Conservation (phyloP, 2,113 vertebrate species). For the Rhabdomys dilectus region DNA sequence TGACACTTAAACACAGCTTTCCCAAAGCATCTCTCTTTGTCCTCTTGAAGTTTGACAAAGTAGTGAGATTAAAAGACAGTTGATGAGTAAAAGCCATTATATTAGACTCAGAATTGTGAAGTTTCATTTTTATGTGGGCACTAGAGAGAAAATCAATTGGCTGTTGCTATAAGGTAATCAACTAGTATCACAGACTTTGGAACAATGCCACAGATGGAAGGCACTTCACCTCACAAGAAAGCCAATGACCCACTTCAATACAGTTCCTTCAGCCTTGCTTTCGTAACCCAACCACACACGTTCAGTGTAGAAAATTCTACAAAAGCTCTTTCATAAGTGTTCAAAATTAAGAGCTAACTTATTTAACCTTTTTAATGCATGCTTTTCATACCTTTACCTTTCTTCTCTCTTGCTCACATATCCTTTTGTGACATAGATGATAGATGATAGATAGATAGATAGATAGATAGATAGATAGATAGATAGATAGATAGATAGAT, state of each 20-base stretch:
- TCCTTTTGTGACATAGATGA: not conserved
- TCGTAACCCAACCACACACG: not conserved
- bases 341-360: not conserved
- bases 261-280: not conserved
- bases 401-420: not conserved
- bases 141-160: not conserved
- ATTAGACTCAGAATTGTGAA: not conserved
- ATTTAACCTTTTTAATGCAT: not conserved
- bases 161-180: not conserved
- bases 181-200: not conserved
- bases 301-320: not conserved
- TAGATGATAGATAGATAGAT: too few species aligned
- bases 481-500: too few species aligned
- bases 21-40: not conserved
- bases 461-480: too few species aligned
- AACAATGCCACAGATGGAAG: not conserved
- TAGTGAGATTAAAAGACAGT: not conserved
- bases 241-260: not conserved
- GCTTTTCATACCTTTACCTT: not conserved
- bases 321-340: not conserved
- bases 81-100: not conserved
- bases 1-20: not conserved
- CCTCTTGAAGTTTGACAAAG: slow-evolving; percentile 10
- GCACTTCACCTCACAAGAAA: not conserved
- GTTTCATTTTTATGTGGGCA: not conserved